Evolutionary conservation across 2,113 vertebrate genomes (phyloP).

Genomic region (Marmota flaviventris): DNA sequence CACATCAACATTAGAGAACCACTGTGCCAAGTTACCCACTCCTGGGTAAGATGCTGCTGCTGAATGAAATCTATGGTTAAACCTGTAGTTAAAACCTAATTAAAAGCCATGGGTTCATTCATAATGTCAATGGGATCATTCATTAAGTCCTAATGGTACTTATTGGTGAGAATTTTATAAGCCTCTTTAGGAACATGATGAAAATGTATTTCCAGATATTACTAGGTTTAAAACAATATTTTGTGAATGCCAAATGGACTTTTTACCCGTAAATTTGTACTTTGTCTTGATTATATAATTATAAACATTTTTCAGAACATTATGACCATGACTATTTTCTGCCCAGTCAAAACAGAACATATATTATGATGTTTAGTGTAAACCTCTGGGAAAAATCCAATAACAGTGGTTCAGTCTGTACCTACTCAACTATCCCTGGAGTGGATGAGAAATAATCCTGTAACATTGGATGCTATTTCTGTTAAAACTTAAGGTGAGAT

Average conservation of each 20-base stretch:
- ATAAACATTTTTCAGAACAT: not conserved
- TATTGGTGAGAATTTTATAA: conserved; percentile 22
- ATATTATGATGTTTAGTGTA: not conserved
- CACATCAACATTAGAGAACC: not conserved
- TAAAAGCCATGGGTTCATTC: not conserved
- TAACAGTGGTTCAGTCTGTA: not conserved
- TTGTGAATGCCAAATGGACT: not conserved
- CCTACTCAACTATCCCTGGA: not conserved
- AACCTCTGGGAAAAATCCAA: not conserved
- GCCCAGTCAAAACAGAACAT: not conserved
- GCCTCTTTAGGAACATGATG: not conserved
- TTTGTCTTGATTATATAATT: conserved; percentile 20
- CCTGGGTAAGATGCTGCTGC: not conserved
- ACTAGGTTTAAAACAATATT: not conserved
- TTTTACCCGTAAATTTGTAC: not conserved
- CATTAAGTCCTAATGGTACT: not conserved
- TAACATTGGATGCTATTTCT: conserved; percentile 46
- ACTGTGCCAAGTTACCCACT: not conserved
- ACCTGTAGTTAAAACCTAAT: not conserved
- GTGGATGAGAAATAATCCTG: conserved; percentile 32
- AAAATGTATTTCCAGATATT: not conserved
- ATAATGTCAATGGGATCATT: not conserved
- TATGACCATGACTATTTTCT: conserved; percentile 1
- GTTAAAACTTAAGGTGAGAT: conserved; percentile 15
- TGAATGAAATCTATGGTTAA: not conserved